Evolutionary conservation across 2,888 invertebrate genomes (phyloP).

Genomic region (Uropetala carovei): DNA sequence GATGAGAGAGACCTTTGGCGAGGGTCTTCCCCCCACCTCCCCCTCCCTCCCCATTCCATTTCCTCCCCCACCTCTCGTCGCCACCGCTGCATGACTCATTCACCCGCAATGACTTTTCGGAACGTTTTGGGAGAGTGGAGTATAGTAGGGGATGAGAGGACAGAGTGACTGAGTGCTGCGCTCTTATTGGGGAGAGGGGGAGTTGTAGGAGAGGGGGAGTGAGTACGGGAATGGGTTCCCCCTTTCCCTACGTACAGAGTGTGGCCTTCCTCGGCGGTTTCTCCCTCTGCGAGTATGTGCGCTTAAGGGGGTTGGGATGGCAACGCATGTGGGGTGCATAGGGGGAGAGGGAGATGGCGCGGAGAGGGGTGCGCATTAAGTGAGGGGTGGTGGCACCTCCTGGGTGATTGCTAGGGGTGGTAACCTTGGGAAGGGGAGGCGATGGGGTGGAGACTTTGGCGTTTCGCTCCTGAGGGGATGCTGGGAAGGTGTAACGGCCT

Average conservation of each 20-base stretch:
- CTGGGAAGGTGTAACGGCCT: too few species aligned
- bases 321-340: too few species aligned
- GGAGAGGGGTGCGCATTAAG: too few species aligned
- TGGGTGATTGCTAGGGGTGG: too few species aligned
- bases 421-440: too few species aligned
- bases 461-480: too few species aligned
- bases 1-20: background rate
- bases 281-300: too few species aligned
- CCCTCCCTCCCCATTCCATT: background rate
- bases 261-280: background rate
- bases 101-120: slow-evolving; percentile 22
- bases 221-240: background rate
- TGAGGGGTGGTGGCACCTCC: too few species aligned
- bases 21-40: background rate
- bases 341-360: too few species aligned
- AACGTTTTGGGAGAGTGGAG: background rate
- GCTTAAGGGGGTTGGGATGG: too few species aligned
- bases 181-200: background rate
- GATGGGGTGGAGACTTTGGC: too few species aligned
- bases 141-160: background rate
- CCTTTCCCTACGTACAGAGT: too few species aligned
- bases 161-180: background rate
- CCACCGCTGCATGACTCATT: background rate
- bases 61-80: background rate
- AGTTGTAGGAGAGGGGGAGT: background rate